A percentile compares a stretch with the other conserved stretches of the same genome.
Evolutionary conservation across 37 sponge, comb jelly and placozoan species (phyloP).

Genomic region (Tethya wilhelma): DNA sequence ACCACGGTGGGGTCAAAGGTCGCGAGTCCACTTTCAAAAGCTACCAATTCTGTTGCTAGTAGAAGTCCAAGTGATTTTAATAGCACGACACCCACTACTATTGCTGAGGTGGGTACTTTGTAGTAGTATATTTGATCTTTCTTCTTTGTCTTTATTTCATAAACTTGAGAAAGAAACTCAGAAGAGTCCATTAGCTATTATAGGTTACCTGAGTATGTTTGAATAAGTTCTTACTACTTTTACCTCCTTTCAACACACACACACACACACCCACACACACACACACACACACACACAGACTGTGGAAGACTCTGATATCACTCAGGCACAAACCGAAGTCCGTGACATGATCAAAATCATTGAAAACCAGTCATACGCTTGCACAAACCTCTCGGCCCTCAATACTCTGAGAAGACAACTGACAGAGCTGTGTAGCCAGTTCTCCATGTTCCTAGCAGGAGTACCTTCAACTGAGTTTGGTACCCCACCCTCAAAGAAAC

Average conservation of each 20-base stretch:
- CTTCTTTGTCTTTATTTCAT: too few species aligned
- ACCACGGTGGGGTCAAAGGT: too few species aligned
- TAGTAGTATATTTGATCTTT: too few species aligned
- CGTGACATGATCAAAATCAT: conserved; percentile 64
- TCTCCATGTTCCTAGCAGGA: conserved; percentile 63
- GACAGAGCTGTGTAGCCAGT: conserved; percentile 64
- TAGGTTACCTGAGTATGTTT: too few species aligned
- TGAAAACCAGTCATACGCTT: conserved; percentile 81
- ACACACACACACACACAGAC: not conserved
- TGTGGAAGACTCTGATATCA: conserved; percentile 1
- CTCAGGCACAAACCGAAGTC: conserved; percentile 65
- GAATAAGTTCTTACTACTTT: not conserved
- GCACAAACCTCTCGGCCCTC: conserved; percentile 63
- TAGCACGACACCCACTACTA: too few species aligned
- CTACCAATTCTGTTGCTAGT: too few species aligned
- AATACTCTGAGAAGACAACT: conserved; percentile 69
- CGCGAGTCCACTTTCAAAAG: too few species aligned
- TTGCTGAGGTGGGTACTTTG: too few species aligned
- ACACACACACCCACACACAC: not conserved
- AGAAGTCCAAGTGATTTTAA: too few species aligned
- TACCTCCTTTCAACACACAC: conserved; percentile 12
- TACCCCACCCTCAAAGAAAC: conserved; percentile 19
- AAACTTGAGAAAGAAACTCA: too few species aligned
- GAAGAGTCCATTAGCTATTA: too few species aligned
- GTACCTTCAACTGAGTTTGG: conserved; percentile 28